Percentiles rank a stretch among this genome's conserved stretches.
phyloP scores from a whole-genome alignment of 2,113 vertebrate genomes.

The Calidris pugnax region DNA sequence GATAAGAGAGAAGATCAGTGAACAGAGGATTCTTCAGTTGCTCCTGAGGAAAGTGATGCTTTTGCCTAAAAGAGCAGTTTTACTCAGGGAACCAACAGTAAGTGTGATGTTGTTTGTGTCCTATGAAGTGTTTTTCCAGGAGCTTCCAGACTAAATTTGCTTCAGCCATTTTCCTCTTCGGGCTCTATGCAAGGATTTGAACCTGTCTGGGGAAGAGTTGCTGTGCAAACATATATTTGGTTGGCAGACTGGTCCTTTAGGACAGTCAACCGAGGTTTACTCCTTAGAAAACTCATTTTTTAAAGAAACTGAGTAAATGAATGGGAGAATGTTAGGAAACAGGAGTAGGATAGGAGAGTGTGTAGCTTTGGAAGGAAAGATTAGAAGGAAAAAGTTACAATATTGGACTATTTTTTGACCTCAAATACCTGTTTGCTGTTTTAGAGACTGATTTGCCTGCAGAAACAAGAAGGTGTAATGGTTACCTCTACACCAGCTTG shows the following conservation, averaged over 20 bases:
- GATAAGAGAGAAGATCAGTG: neutral
- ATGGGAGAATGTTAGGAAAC: neutral
- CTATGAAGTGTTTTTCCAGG: neutral
- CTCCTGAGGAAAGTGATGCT: neutral
- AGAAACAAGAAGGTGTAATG: neutral
- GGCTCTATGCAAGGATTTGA: neutral
- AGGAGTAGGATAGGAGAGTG: neutral
- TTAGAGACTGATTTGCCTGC: neutral
- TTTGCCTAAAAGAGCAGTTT: neutral
- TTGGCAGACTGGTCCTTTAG: neutral
- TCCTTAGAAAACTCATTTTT: neutral
- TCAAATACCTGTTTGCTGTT: neutral
- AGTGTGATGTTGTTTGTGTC: fast-evolving
- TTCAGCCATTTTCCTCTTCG: neutral
- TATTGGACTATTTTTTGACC: neutral
- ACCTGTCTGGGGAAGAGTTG: neutral
- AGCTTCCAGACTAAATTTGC: neutral
- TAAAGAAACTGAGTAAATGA: neutral
- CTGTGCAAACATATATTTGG: neutral
- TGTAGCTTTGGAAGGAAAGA: neutral
- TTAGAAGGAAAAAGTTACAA: neutral
- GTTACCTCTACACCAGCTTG: neutral
- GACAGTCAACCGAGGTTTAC: neutral
- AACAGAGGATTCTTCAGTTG: neutral
- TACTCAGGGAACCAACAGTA: neutral